Conservation (phyloP, 2,888 invertebrate genomes). For the Alloplasta piceator region DNA sequence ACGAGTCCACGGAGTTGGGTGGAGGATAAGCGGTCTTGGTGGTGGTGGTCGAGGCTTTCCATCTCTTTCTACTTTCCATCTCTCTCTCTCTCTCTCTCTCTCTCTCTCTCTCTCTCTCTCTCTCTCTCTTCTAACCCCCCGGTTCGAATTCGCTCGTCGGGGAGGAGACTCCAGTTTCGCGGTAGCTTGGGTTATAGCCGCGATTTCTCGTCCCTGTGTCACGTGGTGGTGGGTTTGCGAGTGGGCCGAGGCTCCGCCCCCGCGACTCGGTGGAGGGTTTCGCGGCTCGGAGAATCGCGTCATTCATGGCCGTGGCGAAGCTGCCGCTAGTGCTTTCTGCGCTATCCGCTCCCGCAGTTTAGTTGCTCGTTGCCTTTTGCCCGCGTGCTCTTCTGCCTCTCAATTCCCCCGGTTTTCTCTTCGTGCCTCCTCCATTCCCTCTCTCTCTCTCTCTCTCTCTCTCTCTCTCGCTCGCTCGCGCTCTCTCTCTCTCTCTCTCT, state of each 20-base stretch:
- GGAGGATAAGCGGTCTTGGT: conserved; percentile 44
- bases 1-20: conserved; percentile 68
- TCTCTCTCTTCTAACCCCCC: conserved; percentile 59
- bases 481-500: too few relatives aligned
- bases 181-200: conserved; percentile 38
- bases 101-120: conserved; percentile 31
- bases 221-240: conserved; percentile 73
- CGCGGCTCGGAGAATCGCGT: conserved; percentile 71
- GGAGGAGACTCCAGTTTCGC: conserved; percentile 62
- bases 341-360: conserved; percentile 37
- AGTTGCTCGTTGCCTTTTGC: conserved; percentile 36
- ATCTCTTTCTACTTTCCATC: conserved; percentile 67
- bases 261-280: conserved; percentile 82
- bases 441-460: too few relatives aligned
- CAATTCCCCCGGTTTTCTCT: not conserved
- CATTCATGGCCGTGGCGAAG: conserved; percentile 83
- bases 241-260: conserved; percentile 82
- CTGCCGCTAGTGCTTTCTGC: conserved; percentile 56
- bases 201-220: conserved; percentile 64
- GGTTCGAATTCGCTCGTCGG: conserved; percentile 35
- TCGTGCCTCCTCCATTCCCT: conserved; percentile 13
- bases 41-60: conserved; percentile 59
- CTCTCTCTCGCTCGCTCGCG: too few relatives aligned
- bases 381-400: conserved; percentile 61
- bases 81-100: conserved; percentile 42